A percentile compares a stretch with the other conserved stretches of the same genome.
These are phyloP conservation scores for Calycopis cecrops DNA, from an alignment of 1,140 invertebrate species.

Conservation along the genomic window DNA sequence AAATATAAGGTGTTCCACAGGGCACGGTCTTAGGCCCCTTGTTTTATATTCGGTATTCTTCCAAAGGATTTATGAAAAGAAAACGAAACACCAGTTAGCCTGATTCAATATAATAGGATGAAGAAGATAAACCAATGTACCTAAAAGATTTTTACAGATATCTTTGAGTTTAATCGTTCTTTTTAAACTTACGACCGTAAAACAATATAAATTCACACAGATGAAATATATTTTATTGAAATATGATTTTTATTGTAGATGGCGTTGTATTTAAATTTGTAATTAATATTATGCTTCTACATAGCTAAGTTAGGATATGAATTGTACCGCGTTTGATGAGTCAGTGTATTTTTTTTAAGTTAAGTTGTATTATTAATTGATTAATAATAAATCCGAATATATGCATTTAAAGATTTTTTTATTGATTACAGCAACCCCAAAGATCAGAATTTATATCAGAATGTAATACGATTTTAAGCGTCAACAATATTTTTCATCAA, in stretches of 20 bases:
- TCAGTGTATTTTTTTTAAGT: conserved; percentile 68
- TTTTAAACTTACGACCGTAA: neutral
- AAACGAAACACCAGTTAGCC: too few relatives aligned
- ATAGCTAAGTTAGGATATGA: conserved; percentile 62
- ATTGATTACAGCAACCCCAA: conserved; percentile 33
- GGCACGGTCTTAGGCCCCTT: neutral
- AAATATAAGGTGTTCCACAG: neutral
- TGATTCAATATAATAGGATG: neutral
- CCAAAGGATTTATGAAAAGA: neutral
- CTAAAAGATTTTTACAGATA: neutral
- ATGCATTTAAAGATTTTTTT: conserved; percentile 64
- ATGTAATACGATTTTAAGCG: too few relatives aligned
- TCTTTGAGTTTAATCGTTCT: too few relatives aligned
- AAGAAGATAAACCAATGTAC: neutral
- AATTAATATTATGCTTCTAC: conserved; percentile 68
- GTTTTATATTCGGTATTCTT: neutral
- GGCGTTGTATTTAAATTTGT: conserved; percentile 59
- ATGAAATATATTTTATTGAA: conserved; percentile 4
- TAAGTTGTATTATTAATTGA: conserved; percentile 68
- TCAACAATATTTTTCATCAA: too few relatives aligned
- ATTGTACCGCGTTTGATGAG: conserved; percentile 48
- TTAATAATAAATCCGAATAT: conserved; percentile 70
- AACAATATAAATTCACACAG: neutral
- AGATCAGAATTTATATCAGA: too few relatives aligned
- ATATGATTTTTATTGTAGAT: conserved; percentile 36